These are phyloP conservation scores for Limnephilus auricula DNA, from an alignment of 2,888 invertebrate species.

Conservation along the genomic window DNA sequence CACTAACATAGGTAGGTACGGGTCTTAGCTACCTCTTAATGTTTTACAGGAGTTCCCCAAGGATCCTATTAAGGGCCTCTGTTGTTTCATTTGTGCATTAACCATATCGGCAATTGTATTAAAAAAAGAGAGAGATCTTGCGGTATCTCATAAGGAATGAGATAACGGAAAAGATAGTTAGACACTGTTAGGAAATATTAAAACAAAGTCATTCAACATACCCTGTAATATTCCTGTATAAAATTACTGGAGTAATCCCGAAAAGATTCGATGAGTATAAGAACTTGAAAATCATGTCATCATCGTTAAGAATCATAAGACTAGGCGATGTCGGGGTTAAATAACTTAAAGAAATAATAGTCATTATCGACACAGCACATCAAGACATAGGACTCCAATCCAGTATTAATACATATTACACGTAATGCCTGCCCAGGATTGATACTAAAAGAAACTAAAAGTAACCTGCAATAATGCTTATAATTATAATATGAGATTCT, in stretches of 20 bases:
- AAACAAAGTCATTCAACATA: neutral
- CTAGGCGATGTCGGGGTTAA: neutral
- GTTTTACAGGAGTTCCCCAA: too few relatives aligned
- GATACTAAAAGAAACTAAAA: too few relatives aligned
- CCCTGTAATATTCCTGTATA: neutral
- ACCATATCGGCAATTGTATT: neutral
- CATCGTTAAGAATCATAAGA: neutral
- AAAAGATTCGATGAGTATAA: neutral
- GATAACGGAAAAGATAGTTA: too few relatives aligned
- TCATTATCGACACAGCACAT: neutral
- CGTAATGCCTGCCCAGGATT: too few relatives aligned
- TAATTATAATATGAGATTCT: too few relatives aligned
- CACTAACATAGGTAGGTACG: too few relatives aligned
- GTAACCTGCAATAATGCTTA: too few relatives aligned
- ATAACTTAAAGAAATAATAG: neutral
- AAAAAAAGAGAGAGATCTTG: neutral
- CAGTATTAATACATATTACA: too few relatives aligned
- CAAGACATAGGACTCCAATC: neutral
- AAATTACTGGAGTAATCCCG: neutral
- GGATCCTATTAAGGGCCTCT: too few relatives aligned
- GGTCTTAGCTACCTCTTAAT: too few relatives aligned
- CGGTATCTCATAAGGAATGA: too few relatives aligned
- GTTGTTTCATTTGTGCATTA: neutral
- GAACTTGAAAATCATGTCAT: neutral
- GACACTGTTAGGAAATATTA: neutral